Conservation (phyloP, 2,113 vertebrate species). For the Ciconia maguari region DNA sequence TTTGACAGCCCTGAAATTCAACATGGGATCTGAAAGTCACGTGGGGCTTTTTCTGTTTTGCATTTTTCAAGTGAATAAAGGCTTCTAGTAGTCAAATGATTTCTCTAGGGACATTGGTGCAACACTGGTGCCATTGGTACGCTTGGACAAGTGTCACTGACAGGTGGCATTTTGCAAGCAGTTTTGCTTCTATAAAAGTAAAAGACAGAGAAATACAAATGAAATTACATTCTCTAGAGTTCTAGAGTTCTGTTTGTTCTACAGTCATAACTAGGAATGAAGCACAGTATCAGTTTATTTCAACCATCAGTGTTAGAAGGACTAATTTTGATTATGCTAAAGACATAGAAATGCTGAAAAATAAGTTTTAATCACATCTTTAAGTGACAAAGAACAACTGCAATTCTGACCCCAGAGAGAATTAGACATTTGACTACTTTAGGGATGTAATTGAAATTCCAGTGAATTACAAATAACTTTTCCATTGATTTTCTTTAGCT, state of each 20-base stretch:
- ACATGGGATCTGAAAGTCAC: not conserved
- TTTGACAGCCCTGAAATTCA: not conserved
- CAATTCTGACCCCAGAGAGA: not conserved
- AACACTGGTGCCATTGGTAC: not conserved
- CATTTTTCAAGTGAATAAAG: not conserved
- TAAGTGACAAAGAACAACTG: not conserved
- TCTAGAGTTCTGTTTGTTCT: not conserved
- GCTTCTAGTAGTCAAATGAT: not conserved
- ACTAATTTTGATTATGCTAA: not conserved
- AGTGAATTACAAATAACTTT: not conserved
- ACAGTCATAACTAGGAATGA: not conserved
- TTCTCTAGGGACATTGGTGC: not conserved
- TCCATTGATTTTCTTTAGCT: not conserved
- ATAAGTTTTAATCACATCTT: not conserved
- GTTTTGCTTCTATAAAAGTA: not conserved
- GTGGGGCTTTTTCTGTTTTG: not conserved
- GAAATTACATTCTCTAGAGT: not conserved
- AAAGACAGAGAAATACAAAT: not conserved
- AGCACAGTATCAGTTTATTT: not conserved
- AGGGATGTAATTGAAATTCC: not conserved
- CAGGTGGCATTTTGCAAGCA: not conserved
- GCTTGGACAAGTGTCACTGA: not conserved
- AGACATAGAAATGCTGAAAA: not conserved
- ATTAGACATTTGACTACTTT: not conserved
- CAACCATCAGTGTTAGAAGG: not conserved